Evolutionary conservation across 2,797 vertebrate species (phyloP).

Genomic region (Falco concolor): DNA sequence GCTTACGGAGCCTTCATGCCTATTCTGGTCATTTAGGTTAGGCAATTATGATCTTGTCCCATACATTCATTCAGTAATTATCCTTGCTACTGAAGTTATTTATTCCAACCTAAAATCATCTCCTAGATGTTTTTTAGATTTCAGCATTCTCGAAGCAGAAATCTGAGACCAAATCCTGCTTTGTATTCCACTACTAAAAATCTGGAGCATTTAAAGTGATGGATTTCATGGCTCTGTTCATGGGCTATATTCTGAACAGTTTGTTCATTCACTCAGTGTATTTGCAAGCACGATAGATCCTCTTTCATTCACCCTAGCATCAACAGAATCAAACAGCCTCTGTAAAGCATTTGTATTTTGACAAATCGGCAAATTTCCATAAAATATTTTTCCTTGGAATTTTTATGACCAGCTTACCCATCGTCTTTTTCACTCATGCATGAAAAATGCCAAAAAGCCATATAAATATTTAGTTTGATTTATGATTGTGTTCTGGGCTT

Average conservation of each 20-base stretch:
- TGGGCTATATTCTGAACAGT: neutral
- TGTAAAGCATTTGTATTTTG: neutral
- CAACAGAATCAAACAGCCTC: neutral
- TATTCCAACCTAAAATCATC: neutral
- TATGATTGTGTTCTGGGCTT: constrained; percentile 50
- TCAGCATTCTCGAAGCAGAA: neutral
- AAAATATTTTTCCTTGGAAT: constrained; percentile 36
- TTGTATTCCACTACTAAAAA: neutral
- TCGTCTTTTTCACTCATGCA: neutral
- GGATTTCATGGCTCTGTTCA: neutral
- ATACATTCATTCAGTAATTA: neutral
- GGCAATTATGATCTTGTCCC: neutral
- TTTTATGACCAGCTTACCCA: constrained; percentile 41
- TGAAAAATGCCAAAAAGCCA: constrained; percentile 53
- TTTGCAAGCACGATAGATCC: neutral
- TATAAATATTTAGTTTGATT: constrained; percentile 57
- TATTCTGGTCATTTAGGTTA: neutral
- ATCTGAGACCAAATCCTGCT: neutral
- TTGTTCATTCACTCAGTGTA: neutral
- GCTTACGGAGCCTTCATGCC: neutral
- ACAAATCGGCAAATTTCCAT: constrained; percentile 35
- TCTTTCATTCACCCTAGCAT: neutral
- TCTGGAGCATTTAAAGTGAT: neutral
- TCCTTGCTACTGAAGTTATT: neutral
- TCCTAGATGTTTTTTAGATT: neutral